Base-by-base conservation (phyloP, 2,888 invertebrate genomes). In the Zootermopsis nevadensis region DNA sequence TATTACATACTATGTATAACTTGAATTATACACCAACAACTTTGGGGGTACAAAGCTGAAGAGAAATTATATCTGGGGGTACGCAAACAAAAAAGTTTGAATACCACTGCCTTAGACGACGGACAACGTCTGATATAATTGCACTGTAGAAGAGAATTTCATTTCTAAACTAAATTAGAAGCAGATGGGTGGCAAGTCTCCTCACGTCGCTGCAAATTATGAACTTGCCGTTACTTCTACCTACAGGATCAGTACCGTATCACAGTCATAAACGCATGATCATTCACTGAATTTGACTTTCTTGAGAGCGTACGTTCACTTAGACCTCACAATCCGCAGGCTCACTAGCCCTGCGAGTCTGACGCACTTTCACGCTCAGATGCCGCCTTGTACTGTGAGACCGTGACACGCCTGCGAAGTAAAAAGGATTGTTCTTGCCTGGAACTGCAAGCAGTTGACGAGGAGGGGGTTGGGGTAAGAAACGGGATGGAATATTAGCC, bases 401-500 rank as follows among this genome's bases (percentile, higher is more conserved):
- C 27, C 69, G 60, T 35, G 60, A 60, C 31, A 55, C 27, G 42
- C 19, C 12, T 19, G 69, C 35, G 35, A 35, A 24, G 24, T 66
- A 27, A 33, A 22, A 31, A 30, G n/a, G 53, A 30, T 31, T 31
- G 27, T 42, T 72, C 48, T 55, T 79, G 31, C 82, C 84, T n/a
- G 84, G 84, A 30, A 82, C 80, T 67, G 69, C 55, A 31, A 84
- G 72, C 12, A 82, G 81, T 33, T 30, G 66, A 15, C 84, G 55
- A 42, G 83, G 60, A 27, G 66, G 82, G n/a, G 81, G 83, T 22
- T 79, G 84, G 27, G 83, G 82, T 33, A 81, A 22, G 69, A 84
- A 85, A 7, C 83, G 83, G 33, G 72, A 31, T 38, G 85, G 85
- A 72, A 85, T 80, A 35, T 84, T 84, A 55, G 72, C 76, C 55